Percentiles rank a stretch among this genome's conserved stretches.
Conservation (phyloP, 2,888 invertebrate genomes). For the Drosophila paracracens region DNA sequence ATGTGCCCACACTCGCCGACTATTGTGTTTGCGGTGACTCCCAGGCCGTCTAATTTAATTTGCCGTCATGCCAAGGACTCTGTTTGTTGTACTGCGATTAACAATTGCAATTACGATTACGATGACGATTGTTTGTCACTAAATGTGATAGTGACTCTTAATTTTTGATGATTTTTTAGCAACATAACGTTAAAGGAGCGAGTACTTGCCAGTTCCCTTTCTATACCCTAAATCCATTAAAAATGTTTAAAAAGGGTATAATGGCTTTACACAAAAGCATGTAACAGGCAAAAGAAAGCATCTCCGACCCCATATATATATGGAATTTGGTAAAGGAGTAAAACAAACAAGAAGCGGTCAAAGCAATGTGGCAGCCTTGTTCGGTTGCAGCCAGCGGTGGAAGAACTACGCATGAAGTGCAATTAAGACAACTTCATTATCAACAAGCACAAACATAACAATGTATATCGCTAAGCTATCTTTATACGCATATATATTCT, state of each 20-base stretch:
- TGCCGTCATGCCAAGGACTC: slow-evolving; percentile 23
- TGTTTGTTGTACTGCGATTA: slow-evolving; percentile 28
- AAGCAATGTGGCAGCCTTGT: background rate
- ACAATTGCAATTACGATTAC: slow-evolving; percentile 26
- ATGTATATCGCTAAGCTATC: background rate
- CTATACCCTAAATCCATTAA: background rate
- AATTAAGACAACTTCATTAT: background rate
- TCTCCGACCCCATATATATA: background rate
- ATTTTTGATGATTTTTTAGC: background rate
- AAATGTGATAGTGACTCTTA: background rate
- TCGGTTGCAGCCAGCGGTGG: background rate
- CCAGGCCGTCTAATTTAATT: slow-evolving; percentile 50
- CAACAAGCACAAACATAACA: background rate
- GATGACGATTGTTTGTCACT: background rate
- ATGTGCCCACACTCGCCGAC: slow-evolving; percentile 4
- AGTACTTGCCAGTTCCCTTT: background rate
- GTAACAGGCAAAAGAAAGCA: background rate
- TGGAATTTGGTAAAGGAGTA: background rate
- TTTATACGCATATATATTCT: background rate
- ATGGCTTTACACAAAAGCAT: background rate
- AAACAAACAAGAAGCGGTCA: background rate
- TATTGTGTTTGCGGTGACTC: slow-evolving; percentile 14
- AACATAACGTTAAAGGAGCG: background rate
- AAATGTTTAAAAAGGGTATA: background rate
- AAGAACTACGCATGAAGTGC: background rate